Evolutionary conservation across 2,797 vertebrate species (phyloP).

Genomic region (Craterocephalus amniculus): DNA sequence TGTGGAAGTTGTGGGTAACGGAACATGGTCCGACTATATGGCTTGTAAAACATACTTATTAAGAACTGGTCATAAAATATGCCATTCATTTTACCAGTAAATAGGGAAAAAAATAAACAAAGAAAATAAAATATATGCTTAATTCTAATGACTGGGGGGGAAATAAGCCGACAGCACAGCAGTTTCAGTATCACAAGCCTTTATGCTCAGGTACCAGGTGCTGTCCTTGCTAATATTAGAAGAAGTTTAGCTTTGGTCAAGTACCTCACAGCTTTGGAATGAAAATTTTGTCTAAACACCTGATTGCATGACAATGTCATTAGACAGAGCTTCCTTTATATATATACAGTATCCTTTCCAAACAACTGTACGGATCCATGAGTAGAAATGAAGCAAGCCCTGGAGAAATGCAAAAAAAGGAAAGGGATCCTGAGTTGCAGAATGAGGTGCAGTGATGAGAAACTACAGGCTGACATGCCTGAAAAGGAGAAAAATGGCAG

Average conservation of each 20-base stretch:
- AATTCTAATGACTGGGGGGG: not conserved
- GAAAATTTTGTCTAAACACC: slow-evolving; percentile 33
- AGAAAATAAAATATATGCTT: not conserved
- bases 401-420: slow-evolving; percentile 20
- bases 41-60: not conserved
- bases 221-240: slow-evolving; percentile 54
- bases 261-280: slow-evolving; percentile 7
- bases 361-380: not conserved
- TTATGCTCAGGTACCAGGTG: slow-evolving; percentile 11
- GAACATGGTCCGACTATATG: not conserved
- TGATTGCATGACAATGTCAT: slow-evolving; percentile 10
- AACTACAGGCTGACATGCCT: slow-evolving; percentile 10
- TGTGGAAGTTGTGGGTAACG: slow-evolving; percentile 36
- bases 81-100: not conserved
- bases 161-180: slow-evolving; percentile 3
- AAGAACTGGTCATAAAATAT: slow-evolving; percentile 4
- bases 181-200: slow-evolving; percentile 13
- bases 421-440: slow-evolving; percentile 11
- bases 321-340: slow-evolving; percentile 1
- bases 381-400: not conserved
- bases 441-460: slow-evolving; percentile 12
- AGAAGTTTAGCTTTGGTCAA: slow-evolving; percentile 30
- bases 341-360: slow-evolving; percentile 1
- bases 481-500: not conserved
- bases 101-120: not conserved